Base-by-base conservation (phyloP, 1,140 invertebrate species). In the Cydia fagiglandana region DNA sequence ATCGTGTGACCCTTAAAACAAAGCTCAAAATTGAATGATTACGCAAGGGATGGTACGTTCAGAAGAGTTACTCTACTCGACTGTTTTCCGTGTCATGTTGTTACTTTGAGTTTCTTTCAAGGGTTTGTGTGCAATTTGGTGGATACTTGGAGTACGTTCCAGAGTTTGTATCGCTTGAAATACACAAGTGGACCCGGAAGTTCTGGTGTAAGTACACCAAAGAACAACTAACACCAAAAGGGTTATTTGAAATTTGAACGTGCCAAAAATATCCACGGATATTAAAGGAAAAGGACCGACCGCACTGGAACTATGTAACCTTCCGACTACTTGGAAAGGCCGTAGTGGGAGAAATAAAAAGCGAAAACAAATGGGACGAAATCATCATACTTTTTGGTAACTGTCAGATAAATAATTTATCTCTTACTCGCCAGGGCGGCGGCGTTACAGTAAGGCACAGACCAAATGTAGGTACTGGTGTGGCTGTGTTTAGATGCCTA, bases 91-190 rank as follows among this genome's bases (percentile, higher is more conserved):
- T 68, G 30, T 34, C 24, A 68, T 34, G 64, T 34, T 34, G 64
- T 34, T 68, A 68, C 64, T 68, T 68, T 68, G 64, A 28, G 64
- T 38, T 68, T 34, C 64, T 34, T 68, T 68, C 64, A 34, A 34
- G 64, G 64, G 64, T 68, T 34, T 34, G 24, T 68, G 30, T 30
- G 64, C 30, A 68, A 38, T 68, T 68, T 68, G 15, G 64, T 34
- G 24, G 7, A 15, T 64, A 28, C 30, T 34, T 53, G 50, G 50
- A 12, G n/a, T 53, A 53, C n/a, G 50, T 53, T 53, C n/a, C 50
- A 53, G n/a, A 17, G 50, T 17, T 53, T 53, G 50, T 17, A 53
- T 53, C 5, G 50, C n/a, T n/a, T 53, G n/a, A 53, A 47, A 47
- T 38, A 47, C 45, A 47, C 10, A 47, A 53, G 50, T 53, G 50